Conservation (phyloP, 2,113 vertebrate species). For the Bucco capensis region DNA sequence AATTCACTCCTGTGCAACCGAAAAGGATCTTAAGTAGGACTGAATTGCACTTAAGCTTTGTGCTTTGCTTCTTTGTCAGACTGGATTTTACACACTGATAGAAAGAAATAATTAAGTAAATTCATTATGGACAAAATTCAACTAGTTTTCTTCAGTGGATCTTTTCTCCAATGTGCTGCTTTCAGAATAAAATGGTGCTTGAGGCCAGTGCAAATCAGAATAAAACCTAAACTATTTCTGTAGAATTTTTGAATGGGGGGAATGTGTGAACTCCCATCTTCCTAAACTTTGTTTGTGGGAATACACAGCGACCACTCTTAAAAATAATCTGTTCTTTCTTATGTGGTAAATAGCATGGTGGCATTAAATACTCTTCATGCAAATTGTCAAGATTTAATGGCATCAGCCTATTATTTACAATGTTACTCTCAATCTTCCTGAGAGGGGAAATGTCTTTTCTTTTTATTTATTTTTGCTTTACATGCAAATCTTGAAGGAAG, state of each 20-base stretch:
- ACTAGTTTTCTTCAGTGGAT: background rate
- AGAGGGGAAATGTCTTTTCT: background rate
- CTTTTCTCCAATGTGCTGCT: background rate
- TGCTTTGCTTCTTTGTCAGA: background rate
- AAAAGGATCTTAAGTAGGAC: background rate
- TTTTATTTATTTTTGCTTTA: background rate
- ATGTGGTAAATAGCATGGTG: background rate
- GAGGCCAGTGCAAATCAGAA: background rate
- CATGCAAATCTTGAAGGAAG: background rate
- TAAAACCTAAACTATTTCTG: background rate
- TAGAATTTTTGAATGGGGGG: background rate
- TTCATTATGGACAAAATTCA: background rate
- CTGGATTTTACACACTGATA: background rate
- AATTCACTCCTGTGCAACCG: background rate
- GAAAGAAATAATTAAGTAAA: background rate
- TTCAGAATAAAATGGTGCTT: background rate
- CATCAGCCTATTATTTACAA: background rate
- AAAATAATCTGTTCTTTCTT: background rate
- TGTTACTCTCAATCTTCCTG: background rate
- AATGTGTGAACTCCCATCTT: background rate
- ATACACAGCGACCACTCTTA: background rate
- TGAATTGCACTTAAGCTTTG: background rate
- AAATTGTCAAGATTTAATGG: background rate
- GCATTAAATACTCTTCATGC: background rate
- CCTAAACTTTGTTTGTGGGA: background rate